Conservation (phyloP, 2,888 invertebrate genomes). For the Caenorhabditis sp. region DNA sequence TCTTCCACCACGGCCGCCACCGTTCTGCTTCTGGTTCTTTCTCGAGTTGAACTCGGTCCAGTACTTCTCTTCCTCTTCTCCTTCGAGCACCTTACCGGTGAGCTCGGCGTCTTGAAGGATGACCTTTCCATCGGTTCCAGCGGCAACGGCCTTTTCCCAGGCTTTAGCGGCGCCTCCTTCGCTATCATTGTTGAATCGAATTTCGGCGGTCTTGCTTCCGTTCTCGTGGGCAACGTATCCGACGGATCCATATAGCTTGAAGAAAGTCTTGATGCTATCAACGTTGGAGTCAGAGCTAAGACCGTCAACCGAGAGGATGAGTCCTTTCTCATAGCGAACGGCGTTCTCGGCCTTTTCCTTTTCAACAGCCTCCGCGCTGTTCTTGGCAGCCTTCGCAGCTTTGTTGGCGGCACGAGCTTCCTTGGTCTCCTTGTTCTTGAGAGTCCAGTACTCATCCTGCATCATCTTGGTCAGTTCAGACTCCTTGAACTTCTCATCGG, state of each 20-base stretch:
- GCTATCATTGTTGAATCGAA: constrained; percentile 68
- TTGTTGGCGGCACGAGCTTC: constrained; percentile 72
- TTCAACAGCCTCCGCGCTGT: constrained; percentile 67
- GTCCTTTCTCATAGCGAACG: constrained; percentile 76
- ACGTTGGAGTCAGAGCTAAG: constrained; percentile 65
- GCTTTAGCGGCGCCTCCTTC: constrained; percentile 76
- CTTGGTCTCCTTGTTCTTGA: constrained; percentile 74
- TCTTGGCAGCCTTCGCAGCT: constrained; percentile 70
- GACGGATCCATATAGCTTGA: constrained; percentile 87
- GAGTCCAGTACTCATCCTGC: constrained; percentile 81
- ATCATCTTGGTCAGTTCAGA: constrained; percentile 80
- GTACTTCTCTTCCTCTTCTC: constrained; percentile 81
- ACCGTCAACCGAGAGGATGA: constrained; percentile 76
- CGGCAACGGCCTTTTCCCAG: constrained; percentile 77
- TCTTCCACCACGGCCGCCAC: constrained; percentile 64
- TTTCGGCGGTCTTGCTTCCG: constrained; percentile 68
- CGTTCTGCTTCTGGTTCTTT: constrained; percentile 64
- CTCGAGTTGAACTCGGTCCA: constrained; percentile 79
- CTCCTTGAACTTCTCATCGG: constrained; percentile 87
- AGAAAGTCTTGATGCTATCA: constrained; percentile 88
- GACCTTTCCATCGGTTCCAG: constrained; percentile 77
- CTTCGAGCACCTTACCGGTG: constrained; percentile 72
- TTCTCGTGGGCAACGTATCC: constrained; percentile 71
- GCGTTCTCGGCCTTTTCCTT: constrained; percentile 62
- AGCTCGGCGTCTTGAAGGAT: constrained; percentile 70